phyloP scores from a whole-genome alignment of 2,113 vertebrate genomes.

The Nothoprocta pentlandii region DNA sequence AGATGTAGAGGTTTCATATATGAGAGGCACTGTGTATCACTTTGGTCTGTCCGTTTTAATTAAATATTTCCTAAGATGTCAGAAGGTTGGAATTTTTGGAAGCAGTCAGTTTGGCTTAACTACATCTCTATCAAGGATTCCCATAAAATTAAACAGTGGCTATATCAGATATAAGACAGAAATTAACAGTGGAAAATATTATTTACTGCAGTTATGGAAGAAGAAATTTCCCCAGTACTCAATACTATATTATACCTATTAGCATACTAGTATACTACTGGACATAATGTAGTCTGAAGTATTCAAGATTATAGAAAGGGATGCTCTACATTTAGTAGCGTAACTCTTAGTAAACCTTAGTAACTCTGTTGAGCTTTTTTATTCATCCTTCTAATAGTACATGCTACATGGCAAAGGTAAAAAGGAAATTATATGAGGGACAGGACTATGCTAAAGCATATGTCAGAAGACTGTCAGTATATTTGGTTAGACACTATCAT shows the following conservation, averaged over 20 bases:
- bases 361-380: not conserved
- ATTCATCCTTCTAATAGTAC: not conserved
- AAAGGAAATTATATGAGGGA: not conserved
- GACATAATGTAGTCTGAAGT: no score
- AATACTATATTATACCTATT: not conserved
- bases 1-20: rapidly evolving
- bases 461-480: not conserved
- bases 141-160: not conserved
- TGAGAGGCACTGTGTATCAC: not conserved
- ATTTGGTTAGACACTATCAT: not conserved
- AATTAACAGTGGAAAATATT: slow-evolving; percentile 20
- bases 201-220: not conserved
- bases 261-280: no score
- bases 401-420: not conserved
- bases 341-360: not conserved
- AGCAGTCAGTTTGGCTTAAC: slow-evolving; percentile 2
- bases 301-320: no score
- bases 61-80: not conserved
- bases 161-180: not conserved
- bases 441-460: not conserved
- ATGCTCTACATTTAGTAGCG: not conserved
- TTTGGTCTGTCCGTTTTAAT: not conserved
- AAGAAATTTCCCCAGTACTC: not conserved
- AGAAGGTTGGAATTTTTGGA: not conserved
- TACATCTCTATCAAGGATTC: not conserved